These are phyloP conservation scores for Salmo trutta DNA, from an alignment of 2,797 vertebrate species.

Conservation along the genomic window DNA sequence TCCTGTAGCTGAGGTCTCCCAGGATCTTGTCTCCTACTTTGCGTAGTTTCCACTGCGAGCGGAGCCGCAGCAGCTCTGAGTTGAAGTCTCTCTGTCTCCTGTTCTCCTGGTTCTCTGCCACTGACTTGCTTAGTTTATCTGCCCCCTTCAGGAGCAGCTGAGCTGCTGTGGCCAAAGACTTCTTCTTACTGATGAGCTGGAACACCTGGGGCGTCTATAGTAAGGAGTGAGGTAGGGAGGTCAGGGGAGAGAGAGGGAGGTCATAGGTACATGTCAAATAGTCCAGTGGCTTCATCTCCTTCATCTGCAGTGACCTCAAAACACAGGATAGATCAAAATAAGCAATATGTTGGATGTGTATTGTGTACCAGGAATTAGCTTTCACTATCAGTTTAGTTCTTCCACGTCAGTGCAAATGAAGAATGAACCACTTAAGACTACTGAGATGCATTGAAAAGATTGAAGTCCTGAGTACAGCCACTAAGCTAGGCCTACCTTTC, in stretches of 20 bases:
- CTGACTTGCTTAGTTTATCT: slow-evolving; percentile 91
- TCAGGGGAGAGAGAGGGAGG: neutral
- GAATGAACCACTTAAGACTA: neutral
- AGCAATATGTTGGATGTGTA: neutral
- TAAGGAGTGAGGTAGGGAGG: neutral
- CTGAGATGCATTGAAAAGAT: neutral
- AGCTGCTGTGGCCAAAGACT: slow-evolving; percentile 90
- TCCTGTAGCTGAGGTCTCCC: slow-evolving; percentile 96
- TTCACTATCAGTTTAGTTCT: neutral
- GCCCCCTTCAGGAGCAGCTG: slow-evolving; percentile 92
- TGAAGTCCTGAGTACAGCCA: neutral
- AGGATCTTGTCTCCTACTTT: slow-evolving; percentile 99
- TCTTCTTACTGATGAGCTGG: slow-evolving; percentile 95
- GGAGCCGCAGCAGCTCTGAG: slow-evolving; percentile 88
- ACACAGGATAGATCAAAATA: neutral
- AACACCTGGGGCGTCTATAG: slow-evolving; percentile 89
- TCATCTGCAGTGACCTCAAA: neutral
- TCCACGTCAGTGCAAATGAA: neutral
- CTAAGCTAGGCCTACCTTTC: slow-evolving; percentile 66
- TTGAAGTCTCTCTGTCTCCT: slow-evolving; percentile 95
- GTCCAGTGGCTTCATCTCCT: neutral
- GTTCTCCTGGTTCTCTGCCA: slow-evolving; percentile 94
- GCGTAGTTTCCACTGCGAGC: slow-evolving; percentile 97
- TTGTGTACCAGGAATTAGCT: neutral
- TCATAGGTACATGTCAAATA: neutral